Percentiles rank a stretch among this genome's conserved stretches.
Conservation (phyloP, 2,888 invertebrate genomes). For the Dichetophora obliterata region DNA sequence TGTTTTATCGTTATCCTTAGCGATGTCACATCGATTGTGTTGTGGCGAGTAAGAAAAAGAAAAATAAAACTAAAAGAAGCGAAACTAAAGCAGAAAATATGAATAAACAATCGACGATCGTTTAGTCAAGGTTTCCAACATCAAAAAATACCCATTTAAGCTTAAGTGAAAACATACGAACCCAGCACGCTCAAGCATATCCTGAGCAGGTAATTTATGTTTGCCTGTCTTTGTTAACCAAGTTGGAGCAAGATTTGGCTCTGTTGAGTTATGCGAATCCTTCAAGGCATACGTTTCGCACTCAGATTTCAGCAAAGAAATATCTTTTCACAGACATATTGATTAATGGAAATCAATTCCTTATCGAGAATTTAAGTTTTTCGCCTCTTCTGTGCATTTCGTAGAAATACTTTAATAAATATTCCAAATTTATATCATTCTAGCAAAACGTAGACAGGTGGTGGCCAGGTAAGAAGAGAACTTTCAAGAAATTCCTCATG, state of each 20-base stretch:
- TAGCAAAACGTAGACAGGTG: slow-evolving; percentile 18
- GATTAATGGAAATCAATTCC: slow-evolving; percentile 34
- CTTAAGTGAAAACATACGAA: not conserved
- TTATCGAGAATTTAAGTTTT: slow-evolving; percentile 4
- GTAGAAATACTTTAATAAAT: slow-evolving; percentile 22
- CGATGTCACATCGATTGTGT: slow-evolving; percentile 32
- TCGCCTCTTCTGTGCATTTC: not conserved
- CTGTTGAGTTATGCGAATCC: slow-evolving; percentile 4
- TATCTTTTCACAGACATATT: slow-evolving; percentile 23
- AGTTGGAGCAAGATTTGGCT: not conserved
- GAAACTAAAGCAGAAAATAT: slow-evolving; percentile 14
- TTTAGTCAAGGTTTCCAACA: slow-evolving; percentile 18
- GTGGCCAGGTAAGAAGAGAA: not conserved
- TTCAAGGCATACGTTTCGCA: slow-evolving; percentile 26
- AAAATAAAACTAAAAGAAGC: not conserved
- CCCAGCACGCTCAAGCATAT: not conserved
- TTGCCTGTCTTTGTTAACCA: slow-evolving; percentile 22
- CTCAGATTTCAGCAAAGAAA: slow-evolving; percentile 12
- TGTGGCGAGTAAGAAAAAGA: not conserved
- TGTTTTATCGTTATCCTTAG: slow-evolving; percentile 33
- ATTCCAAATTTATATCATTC: slow-evolving; percentile 28
- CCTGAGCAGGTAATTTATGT: slow-evolving; percentile 20
- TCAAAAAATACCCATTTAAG: not conserved
- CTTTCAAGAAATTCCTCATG: not conserved
- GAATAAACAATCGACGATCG: slow-evolving; percentile 32